Base-by-base conservation (phyloP, 2,113 vertebrate species). In the Cheilinus undulatus region DNA sequence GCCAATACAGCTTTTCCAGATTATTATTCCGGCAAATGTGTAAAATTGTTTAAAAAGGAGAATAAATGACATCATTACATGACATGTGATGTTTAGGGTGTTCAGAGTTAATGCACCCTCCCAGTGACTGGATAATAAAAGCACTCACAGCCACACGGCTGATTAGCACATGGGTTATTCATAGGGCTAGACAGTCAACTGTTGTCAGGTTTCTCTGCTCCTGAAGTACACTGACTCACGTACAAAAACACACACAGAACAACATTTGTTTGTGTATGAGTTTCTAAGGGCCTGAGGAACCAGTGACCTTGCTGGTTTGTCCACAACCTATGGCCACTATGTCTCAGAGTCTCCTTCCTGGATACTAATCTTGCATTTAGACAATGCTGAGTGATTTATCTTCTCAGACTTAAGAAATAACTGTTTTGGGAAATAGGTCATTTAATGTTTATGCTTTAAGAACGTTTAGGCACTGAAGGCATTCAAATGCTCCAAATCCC, bases 121-220 rank as follows among this genome's bases (percentile, higher is more conserved):
- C 32, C 40, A 43, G 75, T 54, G 74, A 80, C 74, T 42, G 57
- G 71, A 84, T 72, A 71, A 67, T 54, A 76, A 81, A 73, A 74
- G 56, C 43, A 20, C 51, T 73, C 14, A 42, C 24, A 76, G 84
- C 12, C 71, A 40, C 38, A 69, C 32, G 65, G 59, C 66, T 82
- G 71, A 84, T 76, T 65, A 86, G 61, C 49, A 52, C 72, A 86
- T 84, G 84, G 54, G 76, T 90, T 86, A 92, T 91, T 90, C 69
- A 88, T 88, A 70, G 51, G 34, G 70, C 59, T 75, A 59, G 57
- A 73, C 36, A 54, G 64, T 80, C 57, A 48, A 60, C 72, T 73
- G 70, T 70, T 78, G 64, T 82, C 73, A 52, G 66, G 74, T 72
- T 82, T 69, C 69, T 62, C 60, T 71, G 49, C 66, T 64, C 40